These are phyloP conservation scores for Zoroaster sp. DNA, from an alignment of 53 echinoderm and acorn worm genomes.

Conservation along the genomic window DNA sequence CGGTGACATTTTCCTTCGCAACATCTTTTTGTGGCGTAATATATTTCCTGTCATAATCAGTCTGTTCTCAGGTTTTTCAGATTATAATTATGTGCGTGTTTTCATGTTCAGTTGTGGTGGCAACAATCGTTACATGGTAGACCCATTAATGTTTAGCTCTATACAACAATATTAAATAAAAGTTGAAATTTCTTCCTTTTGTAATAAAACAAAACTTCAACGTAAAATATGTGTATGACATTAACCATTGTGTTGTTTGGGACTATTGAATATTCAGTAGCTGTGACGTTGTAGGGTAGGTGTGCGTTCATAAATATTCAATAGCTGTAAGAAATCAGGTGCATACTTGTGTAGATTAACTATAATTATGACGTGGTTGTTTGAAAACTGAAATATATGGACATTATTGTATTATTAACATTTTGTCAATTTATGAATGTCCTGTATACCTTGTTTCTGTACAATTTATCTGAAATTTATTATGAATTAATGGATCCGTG, in stretches of 20 bases:
- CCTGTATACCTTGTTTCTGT: slow-evolving; percentile 33
- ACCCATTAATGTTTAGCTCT: neutral
- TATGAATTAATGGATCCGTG: slow-evolving; percentile 48
- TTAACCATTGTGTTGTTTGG: slow-evolving; percentile 32
- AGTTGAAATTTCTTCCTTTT: slow-evolving; percentile 45
- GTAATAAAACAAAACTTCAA: neutral
- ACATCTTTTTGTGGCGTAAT: no score
- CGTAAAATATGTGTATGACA: slow-evolving; percentile 3
- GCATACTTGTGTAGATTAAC: slow-evolving; percentile 26
- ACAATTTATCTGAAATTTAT: slow-evolving; percentile 63
- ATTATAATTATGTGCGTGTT: no score
- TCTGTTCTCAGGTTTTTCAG: no score
- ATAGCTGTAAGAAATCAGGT: slow-evolving; percentile 47
- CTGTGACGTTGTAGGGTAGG: slow-evolving; percentile 49
- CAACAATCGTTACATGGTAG: neutral
- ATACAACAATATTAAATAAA: neutral
- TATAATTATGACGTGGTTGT: slow-evolving; percentile 43
- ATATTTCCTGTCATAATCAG: no score
- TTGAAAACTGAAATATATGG: slow-evolving; percentile 60
- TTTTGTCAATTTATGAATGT: slow-evolving; percentile 30
- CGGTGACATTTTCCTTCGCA: no score
- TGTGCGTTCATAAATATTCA: slow-evolving; percentile 19
- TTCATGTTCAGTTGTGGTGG: no score
- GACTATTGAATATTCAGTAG: slow-evolving; percentile 52
- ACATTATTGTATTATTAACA: slow-evolving; percentile 51